Conservation (phyloP, 2,113 vertebrate species). For the Sturnus vulgaris region DNA sequence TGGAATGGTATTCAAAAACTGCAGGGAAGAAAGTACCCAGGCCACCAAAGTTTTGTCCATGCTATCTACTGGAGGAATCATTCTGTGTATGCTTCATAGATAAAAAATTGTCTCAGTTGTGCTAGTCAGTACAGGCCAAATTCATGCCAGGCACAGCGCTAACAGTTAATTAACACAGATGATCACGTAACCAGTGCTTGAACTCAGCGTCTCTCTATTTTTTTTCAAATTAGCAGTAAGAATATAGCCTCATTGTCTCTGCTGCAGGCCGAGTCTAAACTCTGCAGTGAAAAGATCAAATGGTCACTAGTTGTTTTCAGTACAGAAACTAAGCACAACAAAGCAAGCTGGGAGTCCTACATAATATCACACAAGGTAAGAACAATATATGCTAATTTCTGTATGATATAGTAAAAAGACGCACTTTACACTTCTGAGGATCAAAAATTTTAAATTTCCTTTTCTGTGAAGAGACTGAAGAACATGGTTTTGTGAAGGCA, state of each 20-base stretch:
- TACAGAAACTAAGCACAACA: not conserved
- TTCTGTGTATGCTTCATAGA: not conserved
- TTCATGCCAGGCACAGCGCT: not conserved
- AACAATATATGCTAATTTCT: not conserved
- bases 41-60: not conserved
- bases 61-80: not conserved
- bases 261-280: fast-evolving
- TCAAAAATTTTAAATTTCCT: not conserved
- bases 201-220: not conserved
- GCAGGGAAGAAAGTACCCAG: not conserved
- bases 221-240: not conserved
- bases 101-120: not conserved
- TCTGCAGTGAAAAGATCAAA: not conserved
- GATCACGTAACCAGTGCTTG: not conserved
- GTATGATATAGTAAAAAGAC: not conserved
- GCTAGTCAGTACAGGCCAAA: not conserved
- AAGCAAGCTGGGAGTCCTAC: not conserved
- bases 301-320: not conserved
- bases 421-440: not conserved
- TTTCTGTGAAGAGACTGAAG: not conserved
- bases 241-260: not conserved
- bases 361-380: not conserved
- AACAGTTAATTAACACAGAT: not conserved
- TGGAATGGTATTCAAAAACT: not conserved
- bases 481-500: not conserved